Percentiles rank a stretch among this genome's conserved stretches.
Conservation (phyloP, 1,140 invertebrate species). For the Eriocheir sinensis region DNA sequence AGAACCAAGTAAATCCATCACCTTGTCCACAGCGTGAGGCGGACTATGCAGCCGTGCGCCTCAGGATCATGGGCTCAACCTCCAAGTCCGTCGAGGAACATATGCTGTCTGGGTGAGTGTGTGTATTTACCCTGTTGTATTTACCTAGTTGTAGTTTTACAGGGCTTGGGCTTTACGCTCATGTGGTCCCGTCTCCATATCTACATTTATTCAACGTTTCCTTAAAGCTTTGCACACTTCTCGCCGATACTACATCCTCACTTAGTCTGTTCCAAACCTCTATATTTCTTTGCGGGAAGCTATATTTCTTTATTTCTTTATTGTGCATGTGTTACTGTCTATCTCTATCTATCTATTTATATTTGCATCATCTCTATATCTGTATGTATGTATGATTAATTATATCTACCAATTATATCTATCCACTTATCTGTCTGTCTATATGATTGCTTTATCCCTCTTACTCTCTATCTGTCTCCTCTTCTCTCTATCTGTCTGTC, state of each 20-base stretch:
- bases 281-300: too few species aligned
- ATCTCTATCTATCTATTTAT: neutral
- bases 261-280: too few species aligned
- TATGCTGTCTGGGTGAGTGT: conserved; percentile 69
- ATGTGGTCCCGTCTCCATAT: too few species aligned
- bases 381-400: neutral
- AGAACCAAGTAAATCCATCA: neutral
- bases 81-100: conserved; percentile 72
- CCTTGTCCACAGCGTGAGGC: conserved; percentile 60
- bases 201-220: too few species aligned
- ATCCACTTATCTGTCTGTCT: neutral
- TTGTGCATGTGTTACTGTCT: neutral
- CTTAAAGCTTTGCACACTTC: too few species aligned
- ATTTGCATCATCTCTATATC: neutral
- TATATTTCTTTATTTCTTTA: too few species aligned
- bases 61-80: conserved; percentile 67
- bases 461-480: neutral
- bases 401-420: neutral
- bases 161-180: too few species aligned
- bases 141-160: too few species aligned
- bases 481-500: neutral
- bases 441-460: neutral
- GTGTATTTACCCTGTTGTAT: too few species aligned
- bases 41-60: conserved; percentile 64
- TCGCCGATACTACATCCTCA: too few species aligned